Conservation (phyloP, 2,113 vertebrate genomes). For the Donacobius atricapilla region DNA sequence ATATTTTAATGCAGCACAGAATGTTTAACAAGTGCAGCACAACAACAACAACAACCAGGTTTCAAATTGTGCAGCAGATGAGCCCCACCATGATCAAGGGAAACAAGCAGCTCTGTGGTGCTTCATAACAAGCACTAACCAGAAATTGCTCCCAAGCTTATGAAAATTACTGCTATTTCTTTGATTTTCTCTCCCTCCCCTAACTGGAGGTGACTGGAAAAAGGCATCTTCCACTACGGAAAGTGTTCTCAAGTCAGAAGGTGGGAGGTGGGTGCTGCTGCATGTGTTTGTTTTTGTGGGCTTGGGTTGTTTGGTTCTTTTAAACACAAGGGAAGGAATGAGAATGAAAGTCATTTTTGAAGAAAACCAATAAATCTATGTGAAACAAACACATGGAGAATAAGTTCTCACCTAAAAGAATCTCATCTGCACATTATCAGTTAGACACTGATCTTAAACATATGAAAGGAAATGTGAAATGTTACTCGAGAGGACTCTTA, state of each 20-base stretch:
- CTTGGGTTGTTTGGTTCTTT: background rate
- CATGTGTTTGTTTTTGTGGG: background rate
- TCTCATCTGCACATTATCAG: background rate
- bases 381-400: background rate
- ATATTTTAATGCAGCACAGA: background rate
- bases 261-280: background rate
- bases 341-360: background rate
- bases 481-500: constrained; percentile 30
- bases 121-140: background rate
- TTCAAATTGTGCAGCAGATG: background rate
- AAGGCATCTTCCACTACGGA: background rate
- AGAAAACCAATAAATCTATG: background rate
- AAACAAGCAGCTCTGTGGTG: background rate
- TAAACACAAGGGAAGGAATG: background rate
- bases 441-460: background rate
- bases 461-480: constrained; percentile 27
- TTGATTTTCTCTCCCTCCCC: background rate
- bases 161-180: background rate
- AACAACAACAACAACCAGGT: background rate
- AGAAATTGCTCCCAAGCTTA: background rate
- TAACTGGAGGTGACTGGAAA: background rate
- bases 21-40: background rate
- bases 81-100: background rate
- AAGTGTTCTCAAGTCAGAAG: background rate
- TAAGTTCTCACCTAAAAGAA: background rate